A percentile compares a stretch with the other conserved stretches of the same genome.
These are phyloP conservation scores for Tinea trinotella DNA, from an alignment of 2,888 invertebrate genomes.

Conservation along the genomic window DNA sequence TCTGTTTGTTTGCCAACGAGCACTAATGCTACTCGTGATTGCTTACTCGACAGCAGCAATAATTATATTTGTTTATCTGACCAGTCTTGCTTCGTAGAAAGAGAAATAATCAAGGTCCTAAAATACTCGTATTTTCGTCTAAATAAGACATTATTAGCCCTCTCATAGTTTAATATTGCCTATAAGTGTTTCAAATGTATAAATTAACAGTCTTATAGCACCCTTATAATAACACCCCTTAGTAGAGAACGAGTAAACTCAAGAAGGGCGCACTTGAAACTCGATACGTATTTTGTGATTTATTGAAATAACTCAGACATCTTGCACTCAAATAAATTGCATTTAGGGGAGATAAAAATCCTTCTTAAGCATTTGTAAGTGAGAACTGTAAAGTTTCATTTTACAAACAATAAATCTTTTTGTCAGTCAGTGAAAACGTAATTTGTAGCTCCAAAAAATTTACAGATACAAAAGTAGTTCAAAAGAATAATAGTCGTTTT, in stretches of 20 bases:
- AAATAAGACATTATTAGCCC: neutral
- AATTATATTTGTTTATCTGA: neutral
- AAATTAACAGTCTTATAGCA: slow-evolving; percentile 13
- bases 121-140: neutral
- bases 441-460: neutral
- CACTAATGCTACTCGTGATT: neutral
- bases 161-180: slow-evolving; percentile 3
- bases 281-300: slow-evolving; percentile 65
- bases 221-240: slow-evolving; percentile 11
- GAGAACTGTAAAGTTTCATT: slow-evolving; percentile 38
- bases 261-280: slow-evolving; percentile 47
- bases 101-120: too few relatives aligned
- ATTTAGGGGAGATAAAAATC: slow-evolving; percentile 57
- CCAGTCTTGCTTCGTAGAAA: neutral
- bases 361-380: slow-evolving; percentile 34
- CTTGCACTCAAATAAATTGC: slow-evolving; percentile 57
- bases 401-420: slow-evolving; percentile 59
- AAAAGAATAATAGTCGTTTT: too few relatives aligned
- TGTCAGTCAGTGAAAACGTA: slow-evolving; percentile 3
- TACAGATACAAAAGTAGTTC: too few relatives aligned
- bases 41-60: neutral
- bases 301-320: slow-evolving; percentile 64
- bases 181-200: neutral
- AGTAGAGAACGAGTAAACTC: slow-evolving; percentile 1
- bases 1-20: slow-evolving; percentile 3